A percentile compares a stretch with the other conserved stretches of the same genome.
Evolutionary conservation across 2,113 vertebrate genomes (phyloP).

Genomic region (Pogona vitticeps): DNA sequence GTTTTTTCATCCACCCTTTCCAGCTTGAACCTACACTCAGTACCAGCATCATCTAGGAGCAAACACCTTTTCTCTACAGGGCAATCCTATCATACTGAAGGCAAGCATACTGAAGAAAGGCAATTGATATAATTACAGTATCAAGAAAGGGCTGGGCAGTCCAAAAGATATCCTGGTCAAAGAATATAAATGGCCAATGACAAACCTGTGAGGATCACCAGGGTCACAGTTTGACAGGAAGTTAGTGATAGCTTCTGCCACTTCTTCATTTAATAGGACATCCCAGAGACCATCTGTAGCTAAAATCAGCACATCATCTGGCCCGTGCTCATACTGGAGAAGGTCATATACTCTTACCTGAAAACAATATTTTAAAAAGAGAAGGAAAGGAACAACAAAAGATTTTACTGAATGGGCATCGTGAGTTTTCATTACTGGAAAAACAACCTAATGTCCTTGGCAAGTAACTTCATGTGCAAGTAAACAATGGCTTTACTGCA

Average conservation of each 20-base stretch:
- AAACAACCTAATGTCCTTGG: not conserved
- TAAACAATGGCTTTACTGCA: not conserved
- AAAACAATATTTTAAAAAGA: constrained; percentile 33
- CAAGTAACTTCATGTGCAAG: not conserved
- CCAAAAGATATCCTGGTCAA: constrained; percentile 7
- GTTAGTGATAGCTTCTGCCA: constrained; percentile 87
- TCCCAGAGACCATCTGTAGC: constrained; percentile 98
- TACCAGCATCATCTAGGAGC: not conserved
- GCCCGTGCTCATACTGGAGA: constrained; percentile 84
- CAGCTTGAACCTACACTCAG: not conserved
- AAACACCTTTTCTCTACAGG: not conserved
- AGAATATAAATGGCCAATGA: not conserved
- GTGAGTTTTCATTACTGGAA: not conserved
- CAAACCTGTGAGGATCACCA: constrained; percentile 93
- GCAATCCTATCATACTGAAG: not conserved
- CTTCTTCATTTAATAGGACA: constrained; percentile 95
- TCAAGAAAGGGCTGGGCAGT: not conserved
- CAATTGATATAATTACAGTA: not conserved
- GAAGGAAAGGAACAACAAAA: not conserved
- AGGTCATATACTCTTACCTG: constrained; percentile 93
- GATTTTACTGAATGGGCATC: not conserved
- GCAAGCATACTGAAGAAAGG: not conserved
- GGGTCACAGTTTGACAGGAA: constrained; percentile 97
- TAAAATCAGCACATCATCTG: constrained; percentile 91
- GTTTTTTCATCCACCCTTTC: not conserved